A percentile compares a stretch with the other conserved stretches of the same genome.
phyloP scores from a whole-genome alignment of 2,888 invertebrate species.

The Cantharis flavilabris region DNA sequence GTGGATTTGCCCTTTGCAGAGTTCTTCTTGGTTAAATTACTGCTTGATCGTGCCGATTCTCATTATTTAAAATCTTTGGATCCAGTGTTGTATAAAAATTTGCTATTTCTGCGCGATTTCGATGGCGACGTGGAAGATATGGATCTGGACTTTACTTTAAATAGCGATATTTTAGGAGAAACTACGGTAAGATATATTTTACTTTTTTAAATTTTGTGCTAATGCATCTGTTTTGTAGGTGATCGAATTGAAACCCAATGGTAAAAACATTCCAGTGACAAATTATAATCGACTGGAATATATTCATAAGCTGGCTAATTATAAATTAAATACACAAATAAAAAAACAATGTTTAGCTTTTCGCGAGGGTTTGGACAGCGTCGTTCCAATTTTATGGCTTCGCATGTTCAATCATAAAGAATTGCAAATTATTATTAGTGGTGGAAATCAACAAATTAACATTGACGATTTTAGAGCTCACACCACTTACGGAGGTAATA shows the following conservation, averaged over 20 bases:
- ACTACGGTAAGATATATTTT: conserved; percentile 64
- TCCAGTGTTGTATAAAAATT: conserved; percentile 87
- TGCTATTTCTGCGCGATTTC: conserved; percentile 85
- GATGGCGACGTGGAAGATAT: conserved; percentile 84
- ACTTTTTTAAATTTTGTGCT: background rate
- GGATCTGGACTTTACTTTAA: conserved; percentile 90
- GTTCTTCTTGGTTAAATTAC: conserved; percentile 89
- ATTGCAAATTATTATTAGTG: conserved; percentile 94
- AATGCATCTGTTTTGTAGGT: conserved; percentile 57
- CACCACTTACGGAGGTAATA: conserved; percentile 82
- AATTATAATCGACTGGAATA: conserved; percentile 94
- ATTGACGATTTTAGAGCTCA: conserved; percentile 83
- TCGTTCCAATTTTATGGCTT: conserved; percentile 91
- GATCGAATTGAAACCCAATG: conserved; percentile 89
- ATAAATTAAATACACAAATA: conserved; percentile 90
- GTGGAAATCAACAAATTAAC: conserved; percentile 93
- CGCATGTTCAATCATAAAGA: conserved; percentile 94
- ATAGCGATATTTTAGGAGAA: conserved; percentile 88
- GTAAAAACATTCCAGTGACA: conserved; percentile 88
- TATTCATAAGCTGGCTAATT: conserved; percentile 94
- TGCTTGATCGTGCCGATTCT: conserved; percentile 77
- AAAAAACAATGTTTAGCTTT: conserved; percentile 86
- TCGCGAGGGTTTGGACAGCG: conserved; percentile 86
- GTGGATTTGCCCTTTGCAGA: conserved; percentile 95
- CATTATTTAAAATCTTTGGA: conserved; percentile 94